Percentiles rank a stretch among this genome's conserved stretches.
Conservation (phyloP, 2,797 vertebrate species). For the Ambastaia sidthimunki region DNA sequence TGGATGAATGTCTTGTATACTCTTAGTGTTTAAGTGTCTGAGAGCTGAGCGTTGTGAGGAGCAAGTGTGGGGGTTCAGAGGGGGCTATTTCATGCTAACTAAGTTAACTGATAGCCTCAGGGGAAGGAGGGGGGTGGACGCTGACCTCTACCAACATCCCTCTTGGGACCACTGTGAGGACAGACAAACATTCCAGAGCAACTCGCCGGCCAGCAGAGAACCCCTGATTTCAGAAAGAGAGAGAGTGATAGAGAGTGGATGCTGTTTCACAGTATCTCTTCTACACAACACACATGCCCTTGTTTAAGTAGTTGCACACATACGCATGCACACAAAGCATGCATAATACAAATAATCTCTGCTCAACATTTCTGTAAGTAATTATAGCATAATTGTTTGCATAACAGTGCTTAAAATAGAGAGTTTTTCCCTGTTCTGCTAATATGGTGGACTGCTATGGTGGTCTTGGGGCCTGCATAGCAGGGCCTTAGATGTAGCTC, state of each 20-base stretch:
- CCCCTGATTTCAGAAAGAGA: conserved; percentile 77
- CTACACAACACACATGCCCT: conserved; percentile 33
- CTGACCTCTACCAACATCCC: conserved; percentile 85
- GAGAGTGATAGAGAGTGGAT: not conserved
- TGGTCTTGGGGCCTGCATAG: conserved; percentile 48
- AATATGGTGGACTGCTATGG: conserved; percentile 49
- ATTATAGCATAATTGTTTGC: conserved; percentile 74
- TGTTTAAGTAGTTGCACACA: conserved; percentile 11
- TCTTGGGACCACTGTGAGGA: conserved; percentile 81
- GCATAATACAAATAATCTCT: conserved; percentile 14
- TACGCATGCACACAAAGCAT: conserved; percentile 4
- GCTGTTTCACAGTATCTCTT: conserved; percentile 41
- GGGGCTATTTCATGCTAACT: conserved; percentile 98
- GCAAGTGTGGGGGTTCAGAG: conserved; percentile 30
- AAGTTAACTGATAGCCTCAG: conserved; percentile 97
- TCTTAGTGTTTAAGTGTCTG: conserved; percentile 11
- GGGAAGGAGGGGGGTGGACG: conserved; percentile 89
- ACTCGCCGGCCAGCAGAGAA: conserved; percentile 85
- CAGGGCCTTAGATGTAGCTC: conserved; percentile 49
- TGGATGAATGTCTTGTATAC: not conserved
- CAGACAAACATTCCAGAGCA: conserved; percentile 99
- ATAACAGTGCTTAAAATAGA: conserved; percentile 73
- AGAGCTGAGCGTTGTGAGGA: conserved; percentile 44
- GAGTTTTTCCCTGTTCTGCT: conserved; percentile 43
- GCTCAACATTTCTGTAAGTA: conserved; percentile 69